These are phyloP conservation scores for Bungarus multicinctus DNA, from an alignment of 2,113 vertebrate genomes.

Conservation along the genomic window DNA sequence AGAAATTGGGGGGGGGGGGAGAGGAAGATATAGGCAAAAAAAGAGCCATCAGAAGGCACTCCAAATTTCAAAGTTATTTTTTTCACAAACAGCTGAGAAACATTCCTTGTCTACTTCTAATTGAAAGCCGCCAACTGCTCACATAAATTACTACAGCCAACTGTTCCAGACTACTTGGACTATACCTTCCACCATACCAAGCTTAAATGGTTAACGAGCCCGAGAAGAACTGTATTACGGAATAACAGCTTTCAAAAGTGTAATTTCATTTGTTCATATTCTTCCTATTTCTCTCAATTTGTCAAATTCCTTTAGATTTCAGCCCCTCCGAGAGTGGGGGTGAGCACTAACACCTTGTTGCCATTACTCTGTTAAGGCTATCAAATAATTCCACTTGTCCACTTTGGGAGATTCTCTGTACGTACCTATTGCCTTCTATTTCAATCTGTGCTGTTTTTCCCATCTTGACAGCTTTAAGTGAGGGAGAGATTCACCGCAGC, in stretches of 20 bases:
- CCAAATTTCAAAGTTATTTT: not conserved
- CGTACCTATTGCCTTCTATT: conserved; percentile 9
- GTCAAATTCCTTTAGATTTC: not conserved
- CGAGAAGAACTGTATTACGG: no score
- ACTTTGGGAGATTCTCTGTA: not conserved
- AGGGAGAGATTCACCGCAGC: not conserved
- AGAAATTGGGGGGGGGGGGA: not conserved
- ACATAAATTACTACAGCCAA: not conserved
- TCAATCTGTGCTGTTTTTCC: not conserved
- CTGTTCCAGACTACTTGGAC: not conserved
- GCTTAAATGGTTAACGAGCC: not conserved
- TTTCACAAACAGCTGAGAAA: not conserved
- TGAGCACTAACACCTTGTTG: not conserved
- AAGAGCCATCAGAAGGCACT: not conserved
- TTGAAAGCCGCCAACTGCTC: not conserved
- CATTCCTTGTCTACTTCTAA: not conserved
- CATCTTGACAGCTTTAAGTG: not conserved
- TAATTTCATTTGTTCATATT: not conserved
- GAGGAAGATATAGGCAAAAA: not conserved
- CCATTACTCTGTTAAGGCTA: not conserved
- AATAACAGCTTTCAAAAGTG: not conserved
- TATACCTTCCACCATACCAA: not conserved
- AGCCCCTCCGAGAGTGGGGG: not conserved
- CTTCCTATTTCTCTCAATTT: not conserved
- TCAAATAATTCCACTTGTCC: not conserved